phyloP scores from a whole-genome alignment of 2,113 vertebrate genomes.

The Toxotes chatareus region DNA sequence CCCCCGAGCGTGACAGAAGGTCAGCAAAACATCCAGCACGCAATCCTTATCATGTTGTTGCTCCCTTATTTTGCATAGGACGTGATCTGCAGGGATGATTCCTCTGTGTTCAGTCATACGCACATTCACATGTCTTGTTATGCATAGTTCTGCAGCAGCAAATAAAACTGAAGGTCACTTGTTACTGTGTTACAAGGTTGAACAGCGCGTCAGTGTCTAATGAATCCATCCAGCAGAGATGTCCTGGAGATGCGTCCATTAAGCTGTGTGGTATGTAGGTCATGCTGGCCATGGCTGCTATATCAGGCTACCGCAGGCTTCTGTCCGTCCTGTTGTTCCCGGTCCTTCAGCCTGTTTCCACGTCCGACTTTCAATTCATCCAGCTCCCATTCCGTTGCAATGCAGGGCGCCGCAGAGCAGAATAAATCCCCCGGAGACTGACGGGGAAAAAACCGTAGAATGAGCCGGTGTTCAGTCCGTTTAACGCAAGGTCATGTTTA shows the following conservation, averaged over 20 bases:
- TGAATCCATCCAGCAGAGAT: neutral
- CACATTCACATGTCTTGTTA: constrained; percentile 1
- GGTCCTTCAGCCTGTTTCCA: constrained; percentile 36
- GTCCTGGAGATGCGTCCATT: constrained; percentile 36
- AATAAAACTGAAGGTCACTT: constrained; percentile 39
- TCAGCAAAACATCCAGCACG: constrained; percentile 21
- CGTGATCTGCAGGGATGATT: neutral
- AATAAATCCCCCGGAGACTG: neutral
- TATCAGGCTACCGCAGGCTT: constrained; percentile 3
- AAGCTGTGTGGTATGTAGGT: constrained; percentile 58
- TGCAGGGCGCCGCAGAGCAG: constrained; percentile 28
- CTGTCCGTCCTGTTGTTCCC: constrained; percentile 23
- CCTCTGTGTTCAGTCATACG: neutral
- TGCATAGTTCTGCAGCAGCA: constrained; percentile 43
- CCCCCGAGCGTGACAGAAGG: neutral
- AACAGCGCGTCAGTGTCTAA: neutral
- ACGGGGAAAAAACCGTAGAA: neutral
- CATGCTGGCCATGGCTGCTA: constrained; percentile 2
- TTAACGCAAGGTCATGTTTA: constrained; percentile 9
- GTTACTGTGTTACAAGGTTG: constrained; percentile 13
- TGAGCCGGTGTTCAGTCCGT: constrained; percentile 8
- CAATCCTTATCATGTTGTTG: neutral
- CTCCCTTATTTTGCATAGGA: constrained; percentile 41
- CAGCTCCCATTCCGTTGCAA: constrained; percentile 24
- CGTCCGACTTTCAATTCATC: constrained; percentile 20